These are phyloP conservation scores for Geopemphigus sp. DNA, from an alignment of 1,140 invertebrate species.

Conservation along the genomic window DNA sequence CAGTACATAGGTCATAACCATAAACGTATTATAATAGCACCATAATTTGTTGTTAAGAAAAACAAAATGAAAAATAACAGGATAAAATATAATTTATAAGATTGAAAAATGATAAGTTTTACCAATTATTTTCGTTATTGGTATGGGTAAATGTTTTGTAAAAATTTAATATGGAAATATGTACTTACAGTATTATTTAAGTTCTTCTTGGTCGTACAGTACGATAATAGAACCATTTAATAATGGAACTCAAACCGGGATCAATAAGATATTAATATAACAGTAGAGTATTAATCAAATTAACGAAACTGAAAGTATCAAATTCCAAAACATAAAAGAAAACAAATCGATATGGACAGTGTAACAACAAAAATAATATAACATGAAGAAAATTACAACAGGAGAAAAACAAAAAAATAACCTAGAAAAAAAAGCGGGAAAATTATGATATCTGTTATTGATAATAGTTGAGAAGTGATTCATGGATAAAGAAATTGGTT, in stretches of 20 bases:
- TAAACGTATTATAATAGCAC: too few relatives aligned
- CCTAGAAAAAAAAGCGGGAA: constrained; percentile 36
- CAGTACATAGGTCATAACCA: too few relatives aligned
- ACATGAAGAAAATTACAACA: background rate
- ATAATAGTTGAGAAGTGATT: background rate
- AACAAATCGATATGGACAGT: background rate
- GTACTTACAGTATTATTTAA: background rate
- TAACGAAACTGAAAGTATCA: constrained; percentile 21
- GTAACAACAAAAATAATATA: background rate
- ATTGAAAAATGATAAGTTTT: too few relatives aligned
- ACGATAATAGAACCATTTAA: background rate
- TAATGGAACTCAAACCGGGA: background rate
- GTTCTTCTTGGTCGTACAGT: background rate
- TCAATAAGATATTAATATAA: background rate
- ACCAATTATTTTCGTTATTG: too few relatives aligned
- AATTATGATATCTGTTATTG: background rate
- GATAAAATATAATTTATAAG: too few relatives aligned
- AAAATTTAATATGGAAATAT: background rate
- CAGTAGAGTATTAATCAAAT: background rate
- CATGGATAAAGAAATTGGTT: background rate
- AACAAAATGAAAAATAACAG: too few relatives aligned
- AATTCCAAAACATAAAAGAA: background rate
- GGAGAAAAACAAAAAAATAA: background rate
- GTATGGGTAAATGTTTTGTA: background rate
- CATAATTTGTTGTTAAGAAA: too few relatives aligned